phyloP scores from a whole-genome alignment of 2,113 vertebrate genomes.

The Physeter macrocephalus region DNA sequence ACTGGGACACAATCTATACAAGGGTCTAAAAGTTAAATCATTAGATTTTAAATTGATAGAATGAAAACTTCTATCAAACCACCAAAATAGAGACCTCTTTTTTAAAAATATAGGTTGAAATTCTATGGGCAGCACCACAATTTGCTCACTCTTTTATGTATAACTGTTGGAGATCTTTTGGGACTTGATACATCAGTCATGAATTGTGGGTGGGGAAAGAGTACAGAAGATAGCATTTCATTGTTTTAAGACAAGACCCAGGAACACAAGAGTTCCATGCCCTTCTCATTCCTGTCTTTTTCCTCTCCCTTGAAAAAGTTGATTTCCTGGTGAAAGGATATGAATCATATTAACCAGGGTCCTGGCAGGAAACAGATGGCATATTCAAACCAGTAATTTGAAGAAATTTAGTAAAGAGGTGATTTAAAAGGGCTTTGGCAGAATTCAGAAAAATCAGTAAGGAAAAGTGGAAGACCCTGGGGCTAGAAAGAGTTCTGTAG shows the following conservation, averaged over 20 bases:
- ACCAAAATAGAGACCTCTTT: background rate
- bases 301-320: background rate
- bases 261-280: background rate
- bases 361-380: constrained; percentile 8
- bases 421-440: background rate
- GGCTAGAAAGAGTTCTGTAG: background rate
- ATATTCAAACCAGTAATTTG: background rate
- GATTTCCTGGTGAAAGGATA: background rate
- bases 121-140: rapidly evolving
- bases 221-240: background rate
- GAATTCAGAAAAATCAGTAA: background rate
- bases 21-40: background rate
- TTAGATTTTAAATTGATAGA: background rate
- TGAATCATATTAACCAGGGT: background rate
- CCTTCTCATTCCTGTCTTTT: background rate
- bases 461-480: background rate
- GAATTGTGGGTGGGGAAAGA: background rate
- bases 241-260: background rate
- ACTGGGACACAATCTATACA: rapidly evolving
- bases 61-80: background rate
- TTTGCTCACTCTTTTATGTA: background rate
- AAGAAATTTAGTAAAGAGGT: background rate
- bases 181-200: background rate
- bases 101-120: background rate
- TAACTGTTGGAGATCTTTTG: background rate